Evolutionary conservation across 2,888 invertebrate genomes (phyloP).

Genomic region (Monopis laevigella): DNA sequence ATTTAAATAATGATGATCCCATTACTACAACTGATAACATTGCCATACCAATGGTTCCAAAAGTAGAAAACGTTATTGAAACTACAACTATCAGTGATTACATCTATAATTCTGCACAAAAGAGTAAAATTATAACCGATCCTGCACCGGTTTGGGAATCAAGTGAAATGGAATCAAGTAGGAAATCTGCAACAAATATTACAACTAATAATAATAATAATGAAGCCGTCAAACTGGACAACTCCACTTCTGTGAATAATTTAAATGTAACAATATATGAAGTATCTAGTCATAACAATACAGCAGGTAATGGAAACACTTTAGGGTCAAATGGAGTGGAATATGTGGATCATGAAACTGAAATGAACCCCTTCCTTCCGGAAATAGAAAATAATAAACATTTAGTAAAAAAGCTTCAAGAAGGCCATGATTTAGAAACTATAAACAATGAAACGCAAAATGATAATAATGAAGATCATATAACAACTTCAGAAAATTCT

Average conservation of each 20-base stretch:
- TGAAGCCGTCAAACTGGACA: constrained; percentile 15
- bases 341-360: constrained; percentile 55
- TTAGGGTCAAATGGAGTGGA: constrained; percentile 32
- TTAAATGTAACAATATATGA: constrained; percentile 56
- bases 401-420: constrained; percentile 67
- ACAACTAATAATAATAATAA: background rate
- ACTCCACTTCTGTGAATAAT: constrained; percentile 29
- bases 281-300: constrained; percentile 38
- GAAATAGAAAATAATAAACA: constrained; percentile 71
- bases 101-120: constrained; percentile 40
- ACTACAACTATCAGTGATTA: constrained; percentile 45
- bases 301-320: constrained; percentile 22
- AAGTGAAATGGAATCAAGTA: constrained; percentile 10
- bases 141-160: constrained; percentile 57
- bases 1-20: constrained; percentile 38
- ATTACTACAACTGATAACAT: constrained; percentile 33
- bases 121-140: constrained; percentile 18
- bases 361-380: constrained; percentile 75
- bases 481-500: background rate
- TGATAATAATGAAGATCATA: constrained; percentile 43
- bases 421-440: constrained; percentile 59
- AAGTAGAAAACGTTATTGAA: constrained; percentile 24
- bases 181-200: constrained; percentile 21
- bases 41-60: background rate
- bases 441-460: constrained; percentile 53